phyloP scores from a whole-genome alignment of 2,888 invertebrate species.

The Agapostemon virescens region DNA sequence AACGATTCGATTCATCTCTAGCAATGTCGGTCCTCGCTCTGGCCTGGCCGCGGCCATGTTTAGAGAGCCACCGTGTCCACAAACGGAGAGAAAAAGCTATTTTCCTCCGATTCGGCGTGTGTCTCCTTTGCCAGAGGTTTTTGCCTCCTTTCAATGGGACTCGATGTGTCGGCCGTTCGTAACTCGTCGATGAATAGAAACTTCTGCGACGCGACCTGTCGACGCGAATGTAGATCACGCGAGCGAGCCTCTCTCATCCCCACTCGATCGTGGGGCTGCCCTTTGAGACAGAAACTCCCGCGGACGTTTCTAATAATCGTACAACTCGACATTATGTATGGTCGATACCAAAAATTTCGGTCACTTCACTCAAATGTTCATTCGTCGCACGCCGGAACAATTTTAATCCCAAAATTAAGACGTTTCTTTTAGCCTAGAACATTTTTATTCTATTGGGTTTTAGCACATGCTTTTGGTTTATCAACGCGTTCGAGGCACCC shows the following conservation, averaged over 20 bases:
- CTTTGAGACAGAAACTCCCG: not conserved
- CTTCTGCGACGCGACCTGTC: constrained; percentile 26
- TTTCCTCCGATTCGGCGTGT: constrained; percentile 30
- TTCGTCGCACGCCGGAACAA: no score
- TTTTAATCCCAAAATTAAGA: no score
- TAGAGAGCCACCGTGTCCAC: constrained; percentile 1
- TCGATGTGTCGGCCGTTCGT: constrained; percentile 39
- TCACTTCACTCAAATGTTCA: not conserved
- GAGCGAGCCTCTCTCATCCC: not conserved
- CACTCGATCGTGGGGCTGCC: not conserved
- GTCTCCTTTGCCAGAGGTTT: constrained; percentile 13
- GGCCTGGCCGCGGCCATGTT: not conserved
- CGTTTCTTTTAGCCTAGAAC: no score
- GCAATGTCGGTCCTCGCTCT: not conserved
- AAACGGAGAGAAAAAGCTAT: constrained; percentile 21
- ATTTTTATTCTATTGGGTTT: no score
- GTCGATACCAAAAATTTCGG: not conserved
- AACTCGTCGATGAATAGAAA: constrained; percentile 43
- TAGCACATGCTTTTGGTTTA: no score
- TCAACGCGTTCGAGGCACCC: no score
- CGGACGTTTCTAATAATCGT: not conserved
- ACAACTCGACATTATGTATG: not conserved
- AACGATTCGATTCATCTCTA: constrained; percentile 2
- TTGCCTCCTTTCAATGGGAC: constrained; percentile 35
- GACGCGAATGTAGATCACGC: constrained; percentile 25